phyloP scores from a whole-genome alignment of 2,888 invertebrate species.

The Halictus quadricinctus region DNA sequence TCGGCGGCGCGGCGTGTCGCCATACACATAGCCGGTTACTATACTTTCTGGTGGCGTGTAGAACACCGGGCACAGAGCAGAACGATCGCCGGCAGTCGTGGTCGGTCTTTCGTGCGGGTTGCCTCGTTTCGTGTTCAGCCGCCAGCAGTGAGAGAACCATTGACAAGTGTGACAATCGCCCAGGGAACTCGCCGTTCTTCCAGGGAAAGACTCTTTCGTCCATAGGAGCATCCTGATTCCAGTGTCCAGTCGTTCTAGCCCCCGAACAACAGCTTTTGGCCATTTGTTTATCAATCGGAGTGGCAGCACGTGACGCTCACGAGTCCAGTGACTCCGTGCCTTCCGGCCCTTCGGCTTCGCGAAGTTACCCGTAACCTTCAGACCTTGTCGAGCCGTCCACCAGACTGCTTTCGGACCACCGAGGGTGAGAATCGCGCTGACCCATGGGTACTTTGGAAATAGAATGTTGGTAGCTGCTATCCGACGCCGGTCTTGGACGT shows the following conservation, averaged over 20 bases:
- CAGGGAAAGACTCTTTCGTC: constrained; percentile 7
- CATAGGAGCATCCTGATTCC: background rate
- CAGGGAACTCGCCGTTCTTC: constrained; percentile 10
- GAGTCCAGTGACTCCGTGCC: constrained; percentile 13
- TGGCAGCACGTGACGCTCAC: constrained; percentile 15
- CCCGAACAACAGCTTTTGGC: background rate
- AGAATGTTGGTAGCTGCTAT: background rate
- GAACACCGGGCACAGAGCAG: constrained; percentile 51
- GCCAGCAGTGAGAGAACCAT: background rate
- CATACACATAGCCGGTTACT: constrained; percentile 50
- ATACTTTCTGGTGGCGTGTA: constrained; percentile 54
- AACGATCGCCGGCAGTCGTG: constrained; percentile 60
- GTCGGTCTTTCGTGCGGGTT: constrained; percentile 61
- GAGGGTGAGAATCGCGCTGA: constrained; percentile 6
- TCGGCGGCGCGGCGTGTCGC: background rate
- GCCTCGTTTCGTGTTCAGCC: constrained; percentile 22
- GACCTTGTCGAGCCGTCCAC: background rate
- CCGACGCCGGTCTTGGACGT: too few species aligned
- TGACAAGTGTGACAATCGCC: constrained; percentile 40
- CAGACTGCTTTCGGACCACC: background rate
- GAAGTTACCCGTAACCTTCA: constrained; percentile 9
- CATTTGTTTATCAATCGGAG: background rate
- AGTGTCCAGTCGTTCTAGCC: background rate
- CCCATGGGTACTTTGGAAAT: background rate
- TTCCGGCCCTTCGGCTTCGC: background rate